Conservation (phyloP, 2,888 invertebrate genomes). For the Congeria kusceri region DNA sequence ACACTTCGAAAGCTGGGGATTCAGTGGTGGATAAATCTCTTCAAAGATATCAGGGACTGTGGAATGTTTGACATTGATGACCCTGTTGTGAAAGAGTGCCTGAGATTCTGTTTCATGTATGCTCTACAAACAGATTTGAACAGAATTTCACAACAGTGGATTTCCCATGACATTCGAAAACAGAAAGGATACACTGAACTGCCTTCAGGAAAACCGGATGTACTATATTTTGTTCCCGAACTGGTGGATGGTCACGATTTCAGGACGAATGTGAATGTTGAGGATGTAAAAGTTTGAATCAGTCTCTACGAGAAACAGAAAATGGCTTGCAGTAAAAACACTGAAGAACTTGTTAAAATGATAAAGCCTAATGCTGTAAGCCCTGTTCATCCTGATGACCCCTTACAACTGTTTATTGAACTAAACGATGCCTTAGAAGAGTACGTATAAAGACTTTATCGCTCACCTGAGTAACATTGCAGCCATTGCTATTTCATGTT, state of each 20-base stretch:
- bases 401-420: constrained; percentile 18
- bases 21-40: constrained; percentile 42
- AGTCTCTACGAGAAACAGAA: constrained; percentile 21
- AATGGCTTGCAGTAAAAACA: constrained; percentile 18
- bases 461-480: too few relatives aligned
- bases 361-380: constrained; percentile 26
- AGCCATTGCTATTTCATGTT: too few relatives aligned
- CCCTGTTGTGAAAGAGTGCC: constrained; percentile 14
- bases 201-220: constrained; percentile 32
- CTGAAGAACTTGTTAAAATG: constrained; percentile 21
- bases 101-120: constrained; percentile 41
- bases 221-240: constrained; percentile 34
- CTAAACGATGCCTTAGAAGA: constrained; percentile 17
- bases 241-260: constrained; percentile 19
- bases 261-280: constrained; percentile 10
- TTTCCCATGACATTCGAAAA: constrained; percentile 18
- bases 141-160: constrained; percentile 28
- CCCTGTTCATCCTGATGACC: constrained; percentile 23
- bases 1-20: constrained; percentile 10
- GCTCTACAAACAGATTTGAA: constrained; percentile 38
- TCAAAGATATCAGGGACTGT: constrained; percentile 41
- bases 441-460: too few relatives aligned
- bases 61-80: constrained; percentile 10
- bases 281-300: constrained; percentile 23
- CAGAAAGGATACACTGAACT: constrained; percentile 26